Conservation (phyloP, 2,797 vertebrate genomes). For the Coranthus polyacanthus region DNA sequence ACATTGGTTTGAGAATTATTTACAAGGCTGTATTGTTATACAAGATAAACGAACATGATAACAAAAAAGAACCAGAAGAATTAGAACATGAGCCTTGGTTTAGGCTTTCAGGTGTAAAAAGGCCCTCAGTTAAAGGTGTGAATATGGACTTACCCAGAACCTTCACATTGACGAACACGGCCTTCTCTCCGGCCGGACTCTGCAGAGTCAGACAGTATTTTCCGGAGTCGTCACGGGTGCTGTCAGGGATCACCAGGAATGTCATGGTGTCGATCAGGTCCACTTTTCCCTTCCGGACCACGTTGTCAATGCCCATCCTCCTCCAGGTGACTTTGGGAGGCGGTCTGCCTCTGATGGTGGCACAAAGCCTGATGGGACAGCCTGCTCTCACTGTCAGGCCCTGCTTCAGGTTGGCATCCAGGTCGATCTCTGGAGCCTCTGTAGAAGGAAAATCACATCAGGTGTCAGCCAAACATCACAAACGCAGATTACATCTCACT, state of each 20-base stretch:
- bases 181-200: conserved; percentile 95
- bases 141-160: conserved; percentile 90
- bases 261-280: conserved; percentile 98
- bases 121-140: too few relatives aligned
- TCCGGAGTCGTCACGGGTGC: conserved; percentile 94
- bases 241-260: conserved; percentile 95
- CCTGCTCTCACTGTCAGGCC: conserved; percentile 94
- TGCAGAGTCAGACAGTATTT: conserved; percentile 95
- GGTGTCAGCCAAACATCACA: conserved; percentile 6
- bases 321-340: conserved; percentile 94
- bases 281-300: conserved; percentile 94
- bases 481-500: not conserved
- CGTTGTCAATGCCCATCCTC: conserved; percentile 96
- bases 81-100: too few relatives aligned
- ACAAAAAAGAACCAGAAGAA: too few relatives aligned
- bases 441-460: conserved; percentile 55
- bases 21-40: too few relatives aligned
- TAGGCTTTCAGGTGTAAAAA: too few relatives aligned
- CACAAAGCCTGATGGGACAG: conserved; percentile 96
- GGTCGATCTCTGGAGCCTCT: conserved; percentile 95
- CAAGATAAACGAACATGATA: too few relatives aligned
- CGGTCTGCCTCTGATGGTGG: conserved; percentile 94
- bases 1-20: too few relatives aligned
- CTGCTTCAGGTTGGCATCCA: conserved; percentile 95
- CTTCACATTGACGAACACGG: conserved; percentile 96